A percentile compares a stretch with the other conserved stretches of the same genome.
Evolutionary conservation across 2,797 vertebrate genomes (phyloP).

Genomic region (Cheirogaleus major): DNA sequence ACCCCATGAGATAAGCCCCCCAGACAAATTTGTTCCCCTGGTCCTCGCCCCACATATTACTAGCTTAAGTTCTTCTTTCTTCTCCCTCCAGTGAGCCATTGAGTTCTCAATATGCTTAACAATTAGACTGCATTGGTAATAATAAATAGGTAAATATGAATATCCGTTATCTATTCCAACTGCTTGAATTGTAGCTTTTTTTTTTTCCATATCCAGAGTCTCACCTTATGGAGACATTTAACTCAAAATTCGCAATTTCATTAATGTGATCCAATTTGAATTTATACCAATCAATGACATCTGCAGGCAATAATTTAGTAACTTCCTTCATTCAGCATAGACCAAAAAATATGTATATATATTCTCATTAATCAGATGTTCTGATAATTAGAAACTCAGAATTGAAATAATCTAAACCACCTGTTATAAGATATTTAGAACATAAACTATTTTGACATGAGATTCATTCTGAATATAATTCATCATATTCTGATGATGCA

Average conservation of each 20-base stretch:
- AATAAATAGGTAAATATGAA: not conserved
- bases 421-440: not conserved
- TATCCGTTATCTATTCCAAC: not conserved
- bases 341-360: not conserved
- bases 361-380: not conserved
- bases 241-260: not conserved
- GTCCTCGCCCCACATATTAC: not conserved
- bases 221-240: not conserved
- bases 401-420: not conserved
- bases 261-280: not conserved
- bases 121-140: not conserved
- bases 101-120: not conserved
- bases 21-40: not conserved
- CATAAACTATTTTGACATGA: not conserved
- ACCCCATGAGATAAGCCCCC: not conserved
- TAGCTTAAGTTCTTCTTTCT: not conserved
- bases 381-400: not conserved
- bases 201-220: not conserved
- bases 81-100: not conserved
- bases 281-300: not conserved
- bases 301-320: not conserved
- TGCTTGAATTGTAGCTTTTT: not conserved
- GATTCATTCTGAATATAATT: not conserved
- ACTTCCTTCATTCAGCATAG: not conserved
- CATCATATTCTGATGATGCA: not conserved